Conservation (phyloP, 1,140 invertebrate genomes). For the Musca domestica region DNA sequence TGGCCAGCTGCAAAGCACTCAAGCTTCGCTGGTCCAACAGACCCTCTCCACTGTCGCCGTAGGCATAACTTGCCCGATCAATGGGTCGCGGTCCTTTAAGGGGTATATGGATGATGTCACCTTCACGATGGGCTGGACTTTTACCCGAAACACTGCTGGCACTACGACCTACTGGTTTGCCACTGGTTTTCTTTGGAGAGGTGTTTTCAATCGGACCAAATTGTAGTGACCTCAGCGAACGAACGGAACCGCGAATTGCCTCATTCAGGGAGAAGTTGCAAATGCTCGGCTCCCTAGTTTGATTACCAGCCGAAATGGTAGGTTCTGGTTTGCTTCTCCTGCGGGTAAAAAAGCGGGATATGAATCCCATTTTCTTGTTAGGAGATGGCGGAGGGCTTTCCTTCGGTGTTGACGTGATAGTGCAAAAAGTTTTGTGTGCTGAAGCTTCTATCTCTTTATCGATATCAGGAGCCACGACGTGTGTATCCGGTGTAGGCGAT, state of each 20-base stretch:
- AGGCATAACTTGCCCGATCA: conserved; percentile 28
- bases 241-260: conserved; percentile 44
- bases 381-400: conserved; percentile 45
- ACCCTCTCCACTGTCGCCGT: conserved; percentile 13
- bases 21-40: conserved; percentile 49
- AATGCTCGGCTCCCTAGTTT: conserved; percentile 43
- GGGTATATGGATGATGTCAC: conserved; percentile 62
- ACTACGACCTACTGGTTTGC: conserved; percentile 58
- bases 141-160: conserved; percentile 60
- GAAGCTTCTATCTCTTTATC: conserved; percentile 55
- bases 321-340: conserved; percentile 50
- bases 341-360: conserved; percentile 64
- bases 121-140: conserved; percentile 52
- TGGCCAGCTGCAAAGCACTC: conserved; percentile 50
- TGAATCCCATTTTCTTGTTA: conserved; percentile 62
- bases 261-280: conserved; percentile 38
- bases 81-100: conserved; percentile 56
- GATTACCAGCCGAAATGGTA: conserved; percentile 30
- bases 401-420: no score
- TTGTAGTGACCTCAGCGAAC: conserved; percentile 38
- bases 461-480: conserved; percentile 52
- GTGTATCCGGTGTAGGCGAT: conserved; percentile 51
- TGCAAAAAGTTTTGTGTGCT: no score
- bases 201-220: conserved; percentile 24
- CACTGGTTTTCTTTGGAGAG: conserved; percentile 33